Base-by-base conservation (phyloP, 2,797 vertebrate genomes). In the Mormyrus proboscirostris region DNA sequence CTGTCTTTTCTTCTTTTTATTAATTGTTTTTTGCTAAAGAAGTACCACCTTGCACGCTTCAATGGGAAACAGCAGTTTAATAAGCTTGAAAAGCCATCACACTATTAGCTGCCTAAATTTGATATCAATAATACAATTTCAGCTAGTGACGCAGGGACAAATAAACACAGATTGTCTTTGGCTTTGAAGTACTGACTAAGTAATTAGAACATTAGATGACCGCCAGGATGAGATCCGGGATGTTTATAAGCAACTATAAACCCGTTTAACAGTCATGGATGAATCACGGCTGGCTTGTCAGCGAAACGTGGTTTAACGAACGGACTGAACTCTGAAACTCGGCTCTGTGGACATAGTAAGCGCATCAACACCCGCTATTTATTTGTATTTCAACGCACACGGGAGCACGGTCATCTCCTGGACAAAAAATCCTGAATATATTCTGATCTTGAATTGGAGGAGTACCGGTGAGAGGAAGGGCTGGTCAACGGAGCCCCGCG, bases 261-360 rank as follows among this genome's bases (percentile, higher is more conserved):
- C 38, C 76, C 76, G 41, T 82, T 82, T 82, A 82, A 82, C 38
- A 76, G 38, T 8, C 76, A 47, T n/a, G 38, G 76, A 82, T 82
- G 76, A 82, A 47, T 82, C 76, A 82, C 76, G 19, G 41, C 76
- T n/a, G 41, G 76, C 76, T 82, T 44, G 76, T 82, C 41, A 82
- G 41, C 76, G 38, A 47, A 82, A 82, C 76, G 76, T 47, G 19
- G 19, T 82, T 82, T 44, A 44, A 82, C 19, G 19, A 7, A 82
- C 16, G 41, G 76, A 47, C 76, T 82, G 16, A 82, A 82, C 76
- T 82, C 19, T 10, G 38, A 82, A 82, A 82, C 76, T 76, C 33
- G 14, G 14, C 14, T 33, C 33, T 76, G 69, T 8, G 69, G 14
- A 76, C 10, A 44, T 22, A 82, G 7, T 9, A 22, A 79, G 16